Conservation (phyloP, 1,140 invertebrate species). For the Panulirus ornatus region DNA sequence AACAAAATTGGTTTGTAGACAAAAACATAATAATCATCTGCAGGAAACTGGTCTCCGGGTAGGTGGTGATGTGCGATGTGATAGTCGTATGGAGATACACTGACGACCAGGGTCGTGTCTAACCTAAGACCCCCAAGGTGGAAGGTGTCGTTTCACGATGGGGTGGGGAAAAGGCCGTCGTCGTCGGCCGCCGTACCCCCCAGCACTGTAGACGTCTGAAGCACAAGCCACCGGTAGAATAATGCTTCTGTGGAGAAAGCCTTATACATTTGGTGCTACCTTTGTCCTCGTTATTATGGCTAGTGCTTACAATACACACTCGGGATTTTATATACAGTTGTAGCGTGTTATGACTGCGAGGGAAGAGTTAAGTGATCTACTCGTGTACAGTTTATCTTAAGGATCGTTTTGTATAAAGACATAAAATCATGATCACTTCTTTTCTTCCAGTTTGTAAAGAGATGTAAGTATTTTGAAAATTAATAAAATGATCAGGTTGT, state of each 20-base stretch:
- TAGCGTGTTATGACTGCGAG: conserved; percentile 36
- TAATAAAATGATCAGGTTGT: conserved; percentile 18
- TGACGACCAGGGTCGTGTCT: too few relatives aligned
- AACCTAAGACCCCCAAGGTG: too few relatives aligned
- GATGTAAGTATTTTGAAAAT: conserved; percentile 38
- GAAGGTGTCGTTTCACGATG: too few relatives aligned
- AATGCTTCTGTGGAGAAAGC: conserved; percentile 37
- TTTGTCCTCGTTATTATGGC: conserved; percentile 38
- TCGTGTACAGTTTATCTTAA: conserved; percentile 32
- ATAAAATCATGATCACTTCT: conserved; percentile 26
- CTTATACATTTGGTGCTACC: conserved; percentile 43
- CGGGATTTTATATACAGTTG: conserved; percentile 32
- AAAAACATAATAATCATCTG: too few relatives aligned
- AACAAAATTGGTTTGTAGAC: too few relatives aligned
- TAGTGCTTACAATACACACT: conserved; percentile 31
- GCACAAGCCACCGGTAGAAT: conserved; percentile 31
- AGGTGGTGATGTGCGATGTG: too few relatives aligned
- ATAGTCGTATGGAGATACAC: too few relatives aligned
- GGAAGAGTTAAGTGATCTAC: conserved; percentile 27
- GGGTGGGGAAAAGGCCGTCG: too few relatives aligned
- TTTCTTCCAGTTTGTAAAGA: conserved; percentile 44
- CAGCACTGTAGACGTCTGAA: not conserved
- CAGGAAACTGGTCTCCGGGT: too few relatives aligned
- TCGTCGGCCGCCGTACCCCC: not conserved
- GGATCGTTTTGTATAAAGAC: conserved; percentile 23